A percentile compares a stretch with the other conserved stretches of the same genome.
phyloP scores from a whole-genome alignment of 2,797 vertebrate species.

The Sebastiscus tertius region DNA sequence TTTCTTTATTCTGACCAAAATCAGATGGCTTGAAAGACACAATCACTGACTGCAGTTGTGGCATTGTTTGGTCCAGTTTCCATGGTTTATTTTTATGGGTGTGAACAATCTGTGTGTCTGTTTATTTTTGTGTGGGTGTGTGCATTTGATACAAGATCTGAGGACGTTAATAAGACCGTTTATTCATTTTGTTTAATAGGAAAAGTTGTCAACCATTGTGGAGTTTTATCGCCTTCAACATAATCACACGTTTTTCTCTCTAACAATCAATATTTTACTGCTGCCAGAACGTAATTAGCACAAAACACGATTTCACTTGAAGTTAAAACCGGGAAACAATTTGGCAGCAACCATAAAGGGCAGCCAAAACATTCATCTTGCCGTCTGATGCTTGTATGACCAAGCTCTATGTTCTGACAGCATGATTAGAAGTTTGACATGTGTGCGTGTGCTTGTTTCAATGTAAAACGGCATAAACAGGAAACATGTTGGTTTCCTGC shows the following conservation, averaged over 20 bases:
- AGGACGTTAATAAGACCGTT: not conserved
- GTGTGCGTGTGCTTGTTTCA: slow-evolving; percentile 22
- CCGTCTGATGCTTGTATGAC: not conserved
- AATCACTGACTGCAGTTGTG: not conserved
- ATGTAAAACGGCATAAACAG: slow-evolving; percentile 31
- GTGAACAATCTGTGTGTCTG: slow-evolving; percentile 6
- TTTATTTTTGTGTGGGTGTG: slow-evolving; percentile 10
- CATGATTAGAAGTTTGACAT: slow-evolving; percentile 26
- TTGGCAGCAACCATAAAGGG: slow-evolving; percentile 12
- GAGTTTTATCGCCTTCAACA: not conserved
- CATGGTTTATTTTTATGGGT: not conserved
- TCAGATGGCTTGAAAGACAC: not conserved
- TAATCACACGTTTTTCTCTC: not conserved
- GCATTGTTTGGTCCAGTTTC: not conserved
- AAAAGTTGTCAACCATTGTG: not conserved
- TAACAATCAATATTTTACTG: slow-evolving; percentile 2
- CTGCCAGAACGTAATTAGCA: slow-evolving; percentile 7
- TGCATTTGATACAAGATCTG: not conserved
- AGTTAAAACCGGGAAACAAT: slow-evolving; percentile 16
- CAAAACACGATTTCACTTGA: not conserved
- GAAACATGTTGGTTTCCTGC: slow-evolving; percentile 49
- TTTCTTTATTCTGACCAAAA: not conserved
- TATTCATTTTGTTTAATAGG: not conserved
- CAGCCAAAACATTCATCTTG: slow-evolving; percentile 9
- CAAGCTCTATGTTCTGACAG: slow-evolving; percentile 32